Evolutionary conservation across 1,140 invertebrate species (phyloP), one percentile per base, ranked within the genome.

Genomic region (Apis mellifera): DNA sequence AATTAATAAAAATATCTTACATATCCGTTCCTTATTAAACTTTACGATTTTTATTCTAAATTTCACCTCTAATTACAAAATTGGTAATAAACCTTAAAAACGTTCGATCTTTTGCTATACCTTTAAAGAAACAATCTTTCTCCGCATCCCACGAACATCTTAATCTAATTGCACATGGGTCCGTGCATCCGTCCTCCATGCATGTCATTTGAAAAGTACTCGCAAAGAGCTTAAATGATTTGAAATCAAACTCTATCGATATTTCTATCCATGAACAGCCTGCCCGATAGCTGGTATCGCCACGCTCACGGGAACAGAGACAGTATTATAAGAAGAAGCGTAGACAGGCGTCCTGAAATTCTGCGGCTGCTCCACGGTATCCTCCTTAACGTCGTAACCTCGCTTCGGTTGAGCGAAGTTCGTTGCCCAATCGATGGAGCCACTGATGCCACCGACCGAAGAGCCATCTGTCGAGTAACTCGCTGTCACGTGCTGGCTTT

Each of bases 381-480:
- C 89, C 48, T 92, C 91, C 26, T 82, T 90, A 0, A 92, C 91
- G 0, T 84, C 84, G 32, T 91, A 92, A 17, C 91, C 83, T 21
- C 86, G 83, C 60, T 89, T 91, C 0, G 89, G 62, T 48, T 90
- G 88, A 0, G 87, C 89, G 12, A 82, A 69, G 11, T 42, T 78
- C 55, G 74, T 1, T 12, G 76, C 52, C 88, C 84, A 90, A n/a
- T 3, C 26, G 19, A 50, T n/a, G 21, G 70, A 32, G 0, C 62
- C 77, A 3, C 52, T 23, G 21, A 72, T 55, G 8, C n/a, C 12
- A 21, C 21, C 21, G 17, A 23, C 23, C 4, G n/a, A 0, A 13
- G 72, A 59, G 23, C 15, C 57, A n/a, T 17, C 57, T 0, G 59
- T 15, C 15, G 80, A 2, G 9, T 71, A 85, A 15, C 65, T 52